Evolutionary conservation across 2,113 vertebrate genomes (phyloP).

Genomic region (Sterrhoptilus dennistouni): DNA sequence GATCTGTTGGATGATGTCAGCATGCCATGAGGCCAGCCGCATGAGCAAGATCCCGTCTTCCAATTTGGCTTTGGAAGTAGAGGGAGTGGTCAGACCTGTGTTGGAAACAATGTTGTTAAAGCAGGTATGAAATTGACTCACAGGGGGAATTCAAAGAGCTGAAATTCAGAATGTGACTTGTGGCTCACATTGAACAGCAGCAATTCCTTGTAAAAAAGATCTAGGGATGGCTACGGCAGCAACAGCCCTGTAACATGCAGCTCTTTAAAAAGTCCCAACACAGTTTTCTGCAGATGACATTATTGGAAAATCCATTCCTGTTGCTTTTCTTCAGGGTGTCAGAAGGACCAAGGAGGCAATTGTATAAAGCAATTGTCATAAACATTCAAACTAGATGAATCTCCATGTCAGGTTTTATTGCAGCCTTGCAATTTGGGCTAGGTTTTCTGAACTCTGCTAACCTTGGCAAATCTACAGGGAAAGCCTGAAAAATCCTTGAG

Average conservation of each 20-base stretch:
- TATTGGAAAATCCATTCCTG: background rate
- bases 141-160: background rate
- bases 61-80: background rate
- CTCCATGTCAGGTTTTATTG: constrained; percentile 44
- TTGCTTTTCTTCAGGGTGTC: background rate
- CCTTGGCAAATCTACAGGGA: constrained; percentile 61
- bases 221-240: background rate
- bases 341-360: background rate
- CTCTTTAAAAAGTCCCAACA: background rate
- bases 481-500: constrained; percentile 54
- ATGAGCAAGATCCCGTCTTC: background rate
- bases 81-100: background rate
- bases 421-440: constrained; percentile 26
- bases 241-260: background rate
- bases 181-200: background rate
- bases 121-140: background rate
- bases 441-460: constrained; percentile 62
- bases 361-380: background rate
- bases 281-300: background rate
- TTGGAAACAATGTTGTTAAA: background rate
- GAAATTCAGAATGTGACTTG: background rate
- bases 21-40: background rate
- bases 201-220: background rate
- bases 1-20: background rate
- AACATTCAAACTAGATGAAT: background rate